These are phyloP conservation scores for Anoplopoma fimbria DNA, from an alignment of 2,113 vertebrate species.

Conservation along the genomic window DNA sequence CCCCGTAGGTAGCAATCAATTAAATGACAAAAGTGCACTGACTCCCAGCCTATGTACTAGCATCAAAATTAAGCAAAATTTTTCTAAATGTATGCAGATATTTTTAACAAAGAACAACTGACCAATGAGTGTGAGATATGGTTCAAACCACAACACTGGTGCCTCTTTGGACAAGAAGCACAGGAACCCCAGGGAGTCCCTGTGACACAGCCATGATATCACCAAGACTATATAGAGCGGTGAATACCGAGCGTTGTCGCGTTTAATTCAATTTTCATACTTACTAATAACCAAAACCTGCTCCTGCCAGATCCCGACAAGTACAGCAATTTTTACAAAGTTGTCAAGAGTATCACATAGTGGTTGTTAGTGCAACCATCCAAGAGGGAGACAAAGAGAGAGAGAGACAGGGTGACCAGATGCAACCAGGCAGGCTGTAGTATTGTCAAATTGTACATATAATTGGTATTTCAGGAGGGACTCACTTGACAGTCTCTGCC, in stretches of 20 bases:
- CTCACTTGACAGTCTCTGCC: conserved; percentile 43
- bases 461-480: conserved; percentile 61
- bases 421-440: conserved; percentile 32
- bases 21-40: not conserved
- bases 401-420: conserved; percentile 29
- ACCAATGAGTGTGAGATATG: no score
- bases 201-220: not conserved
- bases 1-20: not conserved
- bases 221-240: no score
- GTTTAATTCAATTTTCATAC: not conserved
- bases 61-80: not conserved
- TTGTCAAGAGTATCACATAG: conserved; percentile 43
- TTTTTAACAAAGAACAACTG: not conserved
- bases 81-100: rapidly evolving
- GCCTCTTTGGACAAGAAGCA: no score
- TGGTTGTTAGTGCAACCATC: conserved; percentile 38
- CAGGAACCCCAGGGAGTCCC: no score
- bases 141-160: no score
- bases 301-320: not conserved
- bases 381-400: conserved; percentile 3
- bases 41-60: not conserved
- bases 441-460: conserved; percentile 51
- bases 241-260: not conserved
- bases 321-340: conserved; percentile 22
- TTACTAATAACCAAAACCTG: not conserved